phyloP scores from a whole-genome alignment of 2,888 invertebrate species.

The Pseudeuparius sepicola region DNA sequence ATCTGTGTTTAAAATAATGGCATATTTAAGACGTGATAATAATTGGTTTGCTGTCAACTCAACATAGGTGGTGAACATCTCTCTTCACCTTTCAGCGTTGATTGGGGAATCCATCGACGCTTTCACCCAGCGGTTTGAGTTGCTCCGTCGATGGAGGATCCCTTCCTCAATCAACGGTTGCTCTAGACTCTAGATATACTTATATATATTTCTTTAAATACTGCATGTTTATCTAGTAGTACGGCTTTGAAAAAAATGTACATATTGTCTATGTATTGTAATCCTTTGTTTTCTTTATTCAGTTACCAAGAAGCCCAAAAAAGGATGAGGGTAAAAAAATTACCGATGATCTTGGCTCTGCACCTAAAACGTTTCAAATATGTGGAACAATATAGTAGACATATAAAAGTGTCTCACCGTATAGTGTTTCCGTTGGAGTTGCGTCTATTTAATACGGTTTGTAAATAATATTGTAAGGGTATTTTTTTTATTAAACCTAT shows the following conservation, averaged over 20 bases:
- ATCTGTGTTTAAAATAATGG: too few species aligned
- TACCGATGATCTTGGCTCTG: constrained; percentile 94
- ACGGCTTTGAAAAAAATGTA: constrained; percentile 69
- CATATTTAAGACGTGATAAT: too few species aligned
- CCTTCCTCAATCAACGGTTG: too few species aligned
- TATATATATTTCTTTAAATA: too few species aligned
- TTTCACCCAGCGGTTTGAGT: too few species aligned
- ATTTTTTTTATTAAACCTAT: constrained; percentile 3
- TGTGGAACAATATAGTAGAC: constrained; percentile 96
- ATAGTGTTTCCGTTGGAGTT: constrained; percentile 98
- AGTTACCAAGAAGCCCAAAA: constrained; percentile 99
- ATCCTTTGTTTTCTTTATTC: constrained; percentile 19
- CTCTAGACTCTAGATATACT: too few species aligned
- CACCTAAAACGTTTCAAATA: constrained; percentile 97
- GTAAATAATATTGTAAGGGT: constrained; percentile 27
- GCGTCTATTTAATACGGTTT: constrained; percentile 92
- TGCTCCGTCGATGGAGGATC: too few species aligned
- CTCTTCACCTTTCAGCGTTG: too few species aligned
- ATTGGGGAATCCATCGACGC: too few species aligned
- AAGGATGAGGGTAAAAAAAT: constrained; percentile 96
- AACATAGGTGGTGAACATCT: too few species aligned
- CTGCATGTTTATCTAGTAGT: too few species aligned
- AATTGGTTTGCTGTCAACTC: too few species aligned
- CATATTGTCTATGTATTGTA: constrained; percentile 32
- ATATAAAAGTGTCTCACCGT: constrained; percentile 97